Evolutionary conservation across 2,113 vertebrate genomes (phyloP), one percentile per base, ranked within the genome.

Genomic region (Tiliqua scincoides): DNA sequence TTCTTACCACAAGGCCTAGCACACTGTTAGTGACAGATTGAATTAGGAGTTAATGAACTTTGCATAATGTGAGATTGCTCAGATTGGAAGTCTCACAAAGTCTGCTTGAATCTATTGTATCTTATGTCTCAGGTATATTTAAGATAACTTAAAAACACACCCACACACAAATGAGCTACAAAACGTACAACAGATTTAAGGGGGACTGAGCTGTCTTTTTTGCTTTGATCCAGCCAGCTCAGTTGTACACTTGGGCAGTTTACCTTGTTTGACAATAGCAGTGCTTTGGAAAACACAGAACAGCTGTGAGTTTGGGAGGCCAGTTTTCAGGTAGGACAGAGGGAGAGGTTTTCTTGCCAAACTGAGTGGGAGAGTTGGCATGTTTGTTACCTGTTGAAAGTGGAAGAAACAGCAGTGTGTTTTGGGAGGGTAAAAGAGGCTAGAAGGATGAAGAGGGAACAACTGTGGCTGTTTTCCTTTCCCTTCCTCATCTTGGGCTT

Each of bases 401-500:
- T 37, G 82, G 7, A 17, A 54, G 10, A 65, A 63, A n/a, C 71
- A 40, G 6, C 54, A 27, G 25, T 15, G 15, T 77, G 62, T 15
- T 14, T 76, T 43, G 27, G 35, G 2, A 0, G 54, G 37, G 23
- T 0, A 32, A 68, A 82, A 4, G 86, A 85, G 82, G 87, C 82
- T 15, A 4, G 0, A 4, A 57, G 1, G 23, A 30, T 52, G 73
- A 80, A 59, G 77, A 80, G 63, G 77, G 72, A 63, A 21, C 7
- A 48, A 37, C 35, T 68, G 57, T 61, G 84, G 32, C n/a, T 75
- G 52, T 79, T 72, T 87, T 78, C 85, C 84, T 87, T 82, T 0
- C 70, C 62, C 32, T 10, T 32, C 32, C 78, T 79, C 48, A 2
- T 40, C 62, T 10, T 4, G 1, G 54, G 78, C 54, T 1, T 30